phyloP scores from a whole-genome alignment of 2,113 vertebrate species.

The Poicephalus gulielmi region DNA sequence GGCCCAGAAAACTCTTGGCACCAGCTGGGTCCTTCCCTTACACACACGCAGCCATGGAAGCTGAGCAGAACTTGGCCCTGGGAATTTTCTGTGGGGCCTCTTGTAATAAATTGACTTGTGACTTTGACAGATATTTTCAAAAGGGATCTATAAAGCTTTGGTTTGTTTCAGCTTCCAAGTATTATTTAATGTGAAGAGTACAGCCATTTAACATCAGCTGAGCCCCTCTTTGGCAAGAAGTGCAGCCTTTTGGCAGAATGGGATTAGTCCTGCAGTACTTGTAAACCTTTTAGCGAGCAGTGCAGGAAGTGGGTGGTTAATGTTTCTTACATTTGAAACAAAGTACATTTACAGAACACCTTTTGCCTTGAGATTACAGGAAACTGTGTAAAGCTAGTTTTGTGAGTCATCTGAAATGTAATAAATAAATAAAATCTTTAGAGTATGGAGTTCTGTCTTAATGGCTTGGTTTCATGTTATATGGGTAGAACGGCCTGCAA shows the following conservation, averaged over 20 bases:
- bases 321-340: conserved; percentile 54
- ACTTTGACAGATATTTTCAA: conserved; percentile 29
- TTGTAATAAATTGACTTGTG: conserved; percentile 12
- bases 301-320: conserved; percentile 65
- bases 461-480: neutral
- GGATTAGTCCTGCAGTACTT: conserved; percentile 41
- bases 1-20: neutral
- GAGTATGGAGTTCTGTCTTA: neutral
- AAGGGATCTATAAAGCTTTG: conserved; percentile 1
- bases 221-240: conserved; percentile 41
- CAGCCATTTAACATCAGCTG: conserved; percentile 15
- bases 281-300: conserved; percentile 58
- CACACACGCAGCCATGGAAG: neutral
- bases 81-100: conserved; percentile 38
- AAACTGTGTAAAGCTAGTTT: neutral
- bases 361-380: conserved; percentile 21
- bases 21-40: neutral
- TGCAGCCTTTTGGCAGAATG: conserved; percentile 23
- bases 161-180: conserved; percentile 33
- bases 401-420: neutral
- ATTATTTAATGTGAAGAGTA: conserved; percentile 25
- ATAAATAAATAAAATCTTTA: neutral
- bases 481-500: neutral
- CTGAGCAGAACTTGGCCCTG: neutral
- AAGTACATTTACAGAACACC: conserved; percentile 35